Percentiles rank a stretch among this genome's conserved stretches.
Conservation (phyloP, 2,888 invertebrate genomes). For the Macroteleia sp. region DNA sequence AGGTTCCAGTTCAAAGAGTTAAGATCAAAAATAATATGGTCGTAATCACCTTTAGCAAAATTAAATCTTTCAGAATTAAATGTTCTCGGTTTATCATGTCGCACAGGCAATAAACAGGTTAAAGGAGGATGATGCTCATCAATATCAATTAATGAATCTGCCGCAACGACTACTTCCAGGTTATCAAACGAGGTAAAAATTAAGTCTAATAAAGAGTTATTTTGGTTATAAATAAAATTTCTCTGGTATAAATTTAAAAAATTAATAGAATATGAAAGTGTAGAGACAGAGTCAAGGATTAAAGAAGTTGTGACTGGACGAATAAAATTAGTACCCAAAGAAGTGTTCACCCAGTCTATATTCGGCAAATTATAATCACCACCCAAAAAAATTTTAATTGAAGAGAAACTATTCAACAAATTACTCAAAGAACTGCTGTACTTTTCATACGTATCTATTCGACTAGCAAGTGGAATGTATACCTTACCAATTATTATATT, state of each 20-base stretch:
- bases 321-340: not conserved
- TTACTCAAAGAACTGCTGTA: not conserved
- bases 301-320: not conserved
- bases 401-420: no score
- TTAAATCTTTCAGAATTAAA: not conserved
- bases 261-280: not conserved
- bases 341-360: not conserved
- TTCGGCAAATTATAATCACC: not conserved
- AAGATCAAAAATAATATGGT: not conserved
- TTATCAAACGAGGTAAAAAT: no score
- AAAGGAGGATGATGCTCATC: no score
- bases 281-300: not conserved
- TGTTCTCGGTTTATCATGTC: no score
- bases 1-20: not conserved
- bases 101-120: no score
- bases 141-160: no score
- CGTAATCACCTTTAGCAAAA: not conserved
- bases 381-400: no score
- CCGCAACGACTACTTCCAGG: no score
- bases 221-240: not conserved
- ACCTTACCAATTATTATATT: not conserved
- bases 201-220: no score
- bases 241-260: not conserved
- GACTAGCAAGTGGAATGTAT: not conserved
- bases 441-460: not conserved